Evolutionary conservation across 2,888 invertebrate species (phyloP).

Genomic region (Eupithecia centaureata): DNA sequence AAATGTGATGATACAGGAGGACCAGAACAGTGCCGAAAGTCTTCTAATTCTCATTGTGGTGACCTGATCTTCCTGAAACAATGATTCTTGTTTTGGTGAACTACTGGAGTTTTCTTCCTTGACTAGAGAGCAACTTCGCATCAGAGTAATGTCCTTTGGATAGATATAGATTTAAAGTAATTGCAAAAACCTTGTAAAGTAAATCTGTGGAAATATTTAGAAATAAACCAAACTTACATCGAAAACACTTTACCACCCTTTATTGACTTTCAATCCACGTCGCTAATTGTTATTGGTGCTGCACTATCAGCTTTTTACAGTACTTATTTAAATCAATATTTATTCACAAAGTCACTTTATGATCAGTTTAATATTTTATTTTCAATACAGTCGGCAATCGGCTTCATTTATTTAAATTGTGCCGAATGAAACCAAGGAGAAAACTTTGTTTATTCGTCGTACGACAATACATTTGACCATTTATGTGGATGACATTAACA

Average conservation of each 20-base stretch:
- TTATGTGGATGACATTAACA: not conserved
- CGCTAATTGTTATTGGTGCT: not conserved
- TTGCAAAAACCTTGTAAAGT: not conserved
- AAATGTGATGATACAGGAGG: conserved; percentile 84
- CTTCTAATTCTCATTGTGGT: conserved; percentile 82
- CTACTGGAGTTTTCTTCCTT: not conserved
- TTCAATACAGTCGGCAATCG: conserved; percentile 30
- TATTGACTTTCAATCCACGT: not conserved
- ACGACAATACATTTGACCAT: not conserved
- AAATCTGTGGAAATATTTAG: not conserved
- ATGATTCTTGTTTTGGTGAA: not conserved
- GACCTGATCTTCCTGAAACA: conserved; percentile 18
- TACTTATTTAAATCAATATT: not conserved
- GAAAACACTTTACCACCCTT: not conserved
- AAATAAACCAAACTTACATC: not conserved
- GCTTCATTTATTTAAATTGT: not conserved
- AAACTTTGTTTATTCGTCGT: conserved; percentile 2
- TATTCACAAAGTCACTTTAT: not conserved
- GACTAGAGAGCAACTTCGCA: not conserved
- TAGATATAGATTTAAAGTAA: not conserved
- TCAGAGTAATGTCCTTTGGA: not conserved
- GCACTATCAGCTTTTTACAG: not conserved
- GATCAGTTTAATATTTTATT: not conserved
- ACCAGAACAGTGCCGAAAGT: conserved; percentile 84
- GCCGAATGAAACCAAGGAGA: not conserved